These are phyloP conservation scores for Pecten maximus DNA, from an alignment of 2,888 invertebrate species.

Conservation along the genomic window DNA sequence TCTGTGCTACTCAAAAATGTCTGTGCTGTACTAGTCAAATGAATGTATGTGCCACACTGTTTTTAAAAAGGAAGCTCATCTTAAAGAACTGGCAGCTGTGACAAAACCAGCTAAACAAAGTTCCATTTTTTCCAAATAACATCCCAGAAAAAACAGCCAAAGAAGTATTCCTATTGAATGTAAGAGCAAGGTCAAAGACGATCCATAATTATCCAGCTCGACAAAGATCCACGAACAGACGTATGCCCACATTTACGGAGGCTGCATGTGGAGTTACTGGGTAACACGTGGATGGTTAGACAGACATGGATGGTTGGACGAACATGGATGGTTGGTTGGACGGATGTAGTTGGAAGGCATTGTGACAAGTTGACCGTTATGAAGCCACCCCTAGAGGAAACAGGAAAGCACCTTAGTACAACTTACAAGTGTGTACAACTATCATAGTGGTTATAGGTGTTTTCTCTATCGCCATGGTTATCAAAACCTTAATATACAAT, in stretches of 20 bases:
- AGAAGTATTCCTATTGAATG: background rate
- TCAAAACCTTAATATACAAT: too few species aligned
- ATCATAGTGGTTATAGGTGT: too few species aligned
- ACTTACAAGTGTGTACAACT: too few species aligned
- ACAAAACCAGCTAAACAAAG: background rate
- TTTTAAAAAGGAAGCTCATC: too few species aligned
- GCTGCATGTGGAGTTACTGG: background rate
- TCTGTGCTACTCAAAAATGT: too few species aligned
- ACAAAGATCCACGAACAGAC: background rate
- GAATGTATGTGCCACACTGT: background rate
- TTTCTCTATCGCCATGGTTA: too few species aligned
- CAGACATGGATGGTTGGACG: background rate
- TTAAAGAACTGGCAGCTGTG: too few species aligned
- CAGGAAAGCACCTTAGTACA: conserved; percentile 1
- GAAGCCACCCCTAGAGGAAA: conserved; percentile 2
- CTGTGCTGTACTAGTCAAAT: background rate
- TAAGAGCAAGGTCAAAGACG: background rate
- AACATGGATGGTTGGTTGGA: background rate
- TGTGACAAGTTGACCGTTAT: background rate
- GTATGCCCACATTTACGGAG: background rate
- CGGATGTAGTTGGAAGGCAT: background rate
- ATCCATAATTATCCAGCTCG: background rate
- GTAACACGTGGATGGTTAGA: background rate
- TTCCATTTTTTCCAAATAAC: background rate
- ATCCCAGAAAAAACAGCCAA: background rate